A percentile compares a stretch with the other conserved stretches of the same genome.
These are phyloP conservation scores for Lithophane ornitopus DNA, from an alignment of 2,888 invertebrate species.

Conservation along the genomic window DNA sequence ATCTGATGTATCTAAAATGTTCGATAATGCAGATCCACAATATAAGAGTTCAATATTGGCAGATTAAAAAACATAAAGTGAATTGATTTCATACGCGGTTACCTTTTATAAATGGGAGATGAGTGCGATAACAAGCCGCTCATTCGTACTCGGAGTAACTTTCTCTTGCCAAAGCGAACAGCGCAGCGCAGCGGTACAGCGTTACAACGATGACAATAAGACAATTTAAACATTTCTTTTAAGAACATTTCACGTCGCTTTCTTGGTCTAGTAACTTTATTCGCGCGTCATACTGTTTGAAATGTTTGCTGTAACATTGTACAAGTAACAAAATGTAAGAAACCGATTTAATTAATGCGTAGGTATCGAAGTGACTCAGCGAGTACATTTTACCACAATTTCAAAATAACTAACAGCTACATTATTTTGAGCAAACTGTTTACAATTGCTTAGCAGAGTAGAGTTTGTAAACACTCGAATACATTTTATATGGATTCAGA, in stretches of 20 bases:
- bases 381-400: slow-evolving; percentile 34
- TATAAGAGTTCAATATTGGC: slow-evolving; percentile 33
- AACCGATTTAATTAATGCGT: slow-evolving; percentile 33
- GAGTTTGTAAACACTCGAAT: slow-evolving; percentile 54
- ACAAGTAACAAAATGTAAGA: slow-evolving; percentile 17
- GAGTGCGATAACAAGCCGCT: slow-evolving; percentile 51
- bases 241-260: slow-evolving; percentile 42
- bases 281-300: slow-evolving; percentile 4
- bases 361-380: slow-evolving; percentile 41
- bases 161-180: slow-evolving; percentile 53
- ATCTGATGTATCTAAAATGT: background rate
- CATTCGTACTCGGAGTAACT: slow-evolving; percentile 55
- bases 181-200: slow-evolving; percentile 42
- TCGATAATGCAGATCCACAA: slow-evolving; percentile 2
- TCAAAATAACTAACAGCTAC: slow-evolving; percentile 38
- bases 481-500: slow-evolving; percentile 30
- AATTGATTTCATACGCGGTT: slow-evolving; percentile 60
- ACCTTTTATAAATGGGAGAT: slow-evolving; percentile 42
- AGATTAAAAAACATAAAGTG: slow-evolving; percentile 38
- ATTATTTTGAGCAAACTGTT: slow-evolving; percentile 46
- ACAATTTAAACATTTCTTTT: slow-evolving; percentile 53
- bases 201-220: slow-evolving; percentile 58
- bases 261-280: slow-evolving; percentile 35
- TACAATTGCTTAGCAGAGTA: slow-evolving; percentile 37
- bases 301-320: slow-evolving; percentile 25